phyloP scores from a whole-genome alignment of 1,140 invertebrate genomes.

The Caenorhabditis latens region DNA sequence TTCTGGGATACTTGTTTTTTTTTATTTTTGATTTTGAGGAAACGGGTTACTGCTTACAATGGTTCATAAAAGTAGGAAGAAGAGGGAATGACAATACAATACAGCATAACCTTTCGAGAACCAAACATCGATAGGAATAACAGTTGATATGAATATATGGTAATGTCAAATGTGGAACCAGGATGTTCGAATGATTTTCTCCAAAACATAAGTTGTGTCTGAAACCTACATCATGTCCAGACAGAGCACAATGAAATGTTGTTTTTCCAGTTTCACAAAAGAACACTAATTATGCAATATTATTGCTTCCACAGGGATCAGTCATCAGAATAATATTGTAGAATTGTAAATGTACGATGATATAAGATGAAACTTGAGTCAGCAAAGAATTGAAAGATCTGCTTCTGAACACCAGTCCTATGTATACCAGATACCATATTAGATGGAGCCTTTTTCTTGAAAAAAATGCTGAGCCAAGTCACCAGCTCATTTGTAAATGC shows the following conservation, averaged over 20 bases:
- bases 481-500: slow-evolving; percentile 5
- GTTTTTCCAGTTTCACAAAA: slow-evolving; percentile 13
- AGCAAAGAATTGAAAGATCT: background rate
- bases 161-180: background rate
- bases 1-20: slow-evolving; percentile 29
- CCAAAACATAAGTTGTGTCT: background rate
- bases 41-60: background rate
- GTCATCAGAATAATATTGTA: background rate
- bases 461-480: background rate
- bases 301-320: background rate
- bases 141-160: background rate
- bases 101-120: background rate
- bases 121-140: background rate
- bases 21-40: background rate
- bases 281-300: background rate
- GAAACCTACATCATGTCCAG: slow-evolving; percentile 11
- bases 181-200: background rate
- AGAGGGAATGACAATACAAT: background rate
- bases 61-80: background rate
- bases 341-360: background rate
- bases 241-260: background rate
- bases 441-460: too few relatives aligned
- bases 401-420: too few relatives aligned
- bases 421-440: too few relatives aligned
- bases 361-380: background rate